Evolutionary conservation across 2,888 invertebrate genomes (phyloP), one percentile per base, ranked within the genome.

Genomic region (Chrysolina americana): DNA sequence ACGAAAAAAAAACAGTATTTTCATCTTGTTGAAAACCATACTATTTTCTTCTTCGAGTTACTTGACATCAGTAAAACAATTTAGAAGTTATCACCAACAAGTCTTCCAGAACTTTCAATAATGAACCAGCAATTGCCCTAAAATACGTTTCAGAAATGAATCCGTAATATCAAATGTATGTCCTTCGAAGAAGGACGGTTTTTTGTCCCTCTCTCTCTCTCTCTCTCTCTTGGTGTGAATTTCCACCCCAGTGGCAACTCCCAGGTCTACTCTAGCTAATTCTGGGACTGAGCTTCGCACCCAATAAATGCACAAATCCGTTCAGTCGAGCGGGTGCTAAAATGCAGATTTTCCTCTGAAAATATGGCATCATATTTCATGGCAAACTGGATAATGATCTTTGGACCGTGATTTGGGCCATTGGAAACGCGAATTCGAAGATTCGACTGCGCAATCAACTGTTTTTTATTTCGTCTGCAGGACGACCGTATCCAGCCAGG

Each of bases 401-500:
- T 65, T 59, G 23, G 68, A 63, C 41, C 53, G 48, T 63, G 50
- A 63, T 70, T 63, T 44, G 50, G 74, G n/a, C 62, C 62, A 48
- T 70, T 70, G 41, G 50, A 36, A 68, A 63, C 44, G 69, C 50
- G 36, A 44, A 70, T 65, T 41, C 65, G 59, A 70, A 65, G 74
- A 47, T 15, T 70, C 74, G 65, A 70, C 63, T 71, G 70, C 71
- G 47, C 74, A 74, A 74, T 74, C 63, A 53, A 41, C 56, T 28
- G 50, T 66, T 73, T 72, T 75, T 72, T 75, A 41, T 73, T 65
- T 66, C 21, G 36, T 53, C 48, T 48, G 41, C 41, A 28, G 66
- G 17, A 28, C 41, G 68, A 68, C 63, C 53, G 66, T 64, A 64
- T 36, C 47, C 73, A 69, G 41, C 68, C 73, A 73, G 73, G 73